Evolutionary conservation across 1,140 invertebrate genomes (phyloP).

Genomic region (Drosophila rufa): DNA sequence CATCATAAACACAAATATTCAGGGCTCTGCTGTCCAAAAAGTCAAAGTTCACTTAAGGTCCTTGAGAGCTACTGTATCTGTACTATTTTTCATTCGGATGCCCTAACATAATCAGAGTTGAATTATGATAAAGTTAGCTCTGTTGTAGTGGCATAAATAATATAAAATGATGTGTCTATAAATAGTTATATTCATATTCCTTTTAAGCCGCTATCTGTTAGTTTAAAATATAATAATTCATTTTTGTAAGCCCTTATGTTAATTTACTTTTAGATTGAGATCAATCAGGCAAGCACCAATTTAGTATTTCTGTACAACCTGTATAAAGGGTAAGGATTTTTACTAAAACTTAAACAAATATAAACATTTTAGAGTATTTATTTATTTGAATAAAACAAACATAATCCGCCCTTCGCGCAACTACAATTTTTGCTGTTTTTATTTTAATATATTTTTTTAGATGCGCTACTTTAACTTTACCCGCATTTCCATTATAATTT

Average conservation of each 20-base stretch:
- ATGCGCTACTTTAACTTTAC: conserved; percentile 33
- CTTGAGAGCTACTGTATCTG: conserved; percentile 7
- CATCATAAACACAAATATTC: conserved; percentile 56
- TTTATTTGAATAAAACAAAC: neutral
- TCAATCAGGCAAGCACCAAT: neutral
- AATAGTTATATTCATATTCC: no score
- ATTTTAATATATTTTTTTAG: conserved; percentile 26
- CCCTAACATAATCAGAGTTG: neutral
- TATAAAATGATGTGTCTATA: no score
- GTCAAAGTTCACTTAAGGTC: conserved; percentile 35
- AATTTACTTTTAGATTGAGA: no score
- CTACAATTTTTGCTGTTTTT: neutral
- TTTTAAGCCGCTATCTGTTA: no score
- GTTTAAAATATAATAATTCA: no score
- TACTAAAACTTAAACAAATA: no score
- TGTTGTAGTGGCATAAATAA: no score
- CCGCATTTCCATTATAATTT: conserved; percentile 26
- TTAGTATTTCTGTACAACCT: no score
- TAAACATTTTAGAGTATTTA: conserved; percentile 7
- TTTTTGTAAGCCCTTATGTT: no score
- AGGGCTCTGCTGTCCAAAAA: conserved; percentile 29
- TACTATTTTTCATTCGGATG: neutral
- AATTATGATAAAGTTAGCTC: neutral
- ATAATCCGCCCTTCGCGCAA: neutral
- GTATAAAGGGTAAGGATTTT: no score